phyloP scores from a whole-genome alignment of 1,140 invertebrate genomes.

The Cephus cinctus region DNA sequence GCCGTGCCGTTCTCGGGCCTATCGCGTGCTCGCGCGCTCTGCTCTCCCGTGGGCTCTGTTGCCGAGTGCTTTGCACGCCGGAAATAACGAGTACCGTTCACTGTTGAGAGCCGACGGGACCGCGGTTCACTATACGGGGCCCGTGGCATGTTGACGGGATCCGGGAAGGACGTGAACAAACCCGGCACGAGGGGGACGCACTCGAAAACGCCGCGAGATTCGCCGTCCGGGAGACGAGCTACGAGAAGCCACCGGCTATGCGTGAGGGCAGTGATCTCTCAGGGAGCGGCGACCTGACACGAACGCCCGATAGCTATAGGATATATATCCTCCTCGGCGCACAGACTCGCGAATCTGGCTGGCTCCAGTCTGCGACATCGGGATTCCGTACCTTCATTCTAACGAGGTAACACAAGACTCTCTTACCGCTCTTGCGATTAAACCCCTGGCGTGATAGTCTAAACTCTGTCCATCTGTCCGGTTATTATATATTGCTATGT shows the following conservation, averaged over 20 bases:
- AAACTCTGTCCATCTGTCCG: too few relatives aligned
- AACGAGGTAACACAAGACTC: too few relatives aligned
- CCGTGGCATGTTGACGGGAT: background rate
- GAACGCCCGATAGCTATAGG: conserved; percentile 33
- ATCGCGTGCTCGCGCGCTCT: conserved; percentile 1
- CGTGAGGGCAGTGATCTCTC: conserved; percentile 56
- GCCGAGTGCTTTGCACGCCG: conserved; percentile 28
- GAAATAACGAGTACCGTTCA: conserved; percentile 22
- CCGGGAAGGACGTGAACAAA: conserved; percentile 7
- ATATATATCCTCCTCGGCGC: conserved; percentile 18
- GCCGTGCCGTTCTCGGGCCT: conserved; percentile 1
- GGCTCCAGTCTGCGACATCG: background rate
- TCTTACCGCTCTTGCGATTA: too few relatives aligned
- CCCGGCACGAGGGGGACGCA: conserved; percentile 3
- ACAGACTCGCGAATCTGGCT: conserved; percentile 8
- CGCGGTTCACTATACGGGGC: background rate
- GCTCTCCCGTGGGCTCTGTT: conserved; percentile 21
- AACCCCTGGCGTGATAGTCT: too few relatives aligned
- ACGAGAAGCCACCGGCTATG: conserved; percentile 46
- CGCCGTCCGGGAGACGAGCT: conserved; percentile 29
- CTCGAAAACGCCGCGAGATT: too few relatives aligned
- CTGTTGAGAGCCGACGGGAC: background rate
- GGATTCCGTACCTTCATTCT: too few relatives aligned
- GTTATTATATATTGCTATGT: too few relatives aligned
- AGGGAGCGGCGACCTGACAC: conserved; percentile 56